Percentiles rank a stretch among this genome's conserved stretches.
Evolutionary conservation across 2,113 vertebrate genomes (phyloP).

Genomic region (Eulacestoma nigropectus): DNA sequence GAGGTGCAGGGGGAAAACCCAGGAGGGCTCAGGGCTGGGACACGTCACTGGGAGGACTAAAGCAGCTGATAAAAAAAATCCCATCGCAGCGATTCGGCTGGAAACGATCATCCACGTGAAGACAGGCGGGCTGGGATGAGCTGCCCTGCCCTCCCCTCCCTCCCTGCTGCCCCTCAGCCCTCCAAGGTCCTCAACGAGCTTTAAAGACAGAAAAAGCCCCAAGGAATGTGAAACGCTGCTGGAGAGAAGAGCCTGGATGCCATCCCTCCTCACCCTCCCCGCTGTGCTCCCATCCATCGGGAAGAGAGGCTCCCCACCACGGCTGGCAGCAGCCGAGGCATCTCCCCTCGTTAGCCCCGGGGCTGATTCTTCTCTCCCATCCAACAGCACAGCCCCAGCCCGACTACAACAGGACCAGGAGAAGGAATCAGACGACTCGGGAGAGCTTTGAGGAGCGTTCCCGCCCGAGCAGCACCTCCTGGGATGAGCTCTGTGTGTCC

Average conservation of each 20-base stretch:
- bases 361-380: background rate
- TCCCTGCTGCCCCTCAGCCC: background rate
- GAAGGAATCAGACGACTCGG: fast-evolving
- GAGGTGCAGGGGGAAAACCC: too few relatives aligned
- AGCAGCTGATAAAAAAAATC: background rate
- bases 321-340: background rate
- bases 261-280: background rate
- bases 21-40: background rate
- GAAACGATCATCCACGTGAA: background rate
- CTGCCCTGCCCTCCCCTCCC: background rate
- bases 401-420: background rate
- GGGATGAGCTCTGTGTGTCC: background rate
- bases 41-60: background rate
- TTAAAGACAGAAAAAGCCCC: background rate
- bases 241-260: conserved; percentile 4
- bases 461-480: background rate
- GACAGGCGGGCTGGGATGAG: background rate
- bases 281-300: background rate
- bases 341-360: background rate
- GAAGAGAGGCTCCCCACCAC: background rate
- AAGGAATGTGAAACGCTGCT: background rate
- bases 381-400: background rate
- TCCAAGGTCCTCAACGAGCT: background rate
- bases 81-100: background rate
- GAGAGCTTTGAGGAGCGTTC: background rate